phyloP scores from a whole-genome alignment of 2,888 invertebrate genomes.

The Tridacna crocea region DNA sequence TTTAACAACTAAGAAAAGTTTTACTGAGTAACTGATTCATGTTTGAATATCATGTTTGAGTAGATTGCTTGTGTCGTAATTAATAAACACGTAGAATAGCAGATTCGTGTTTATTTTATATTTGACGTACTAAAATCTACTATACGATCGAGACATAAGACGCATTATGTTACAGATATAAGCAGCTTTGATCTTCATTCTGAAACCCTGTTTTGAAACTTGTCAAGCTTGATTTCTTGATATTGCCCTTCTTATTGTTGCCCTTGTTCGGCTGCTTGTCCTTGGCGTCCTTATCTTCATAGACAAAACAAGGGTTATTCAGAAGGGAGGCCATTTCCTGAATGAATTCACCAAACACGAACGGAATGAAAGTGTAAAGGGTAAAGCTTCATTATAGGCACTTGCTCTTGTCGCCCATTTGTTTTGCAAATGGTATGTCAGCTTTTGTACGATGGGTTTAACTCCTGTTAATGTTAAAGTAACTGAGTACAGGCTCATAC shows the following conservation, averaged over 20 bases:
- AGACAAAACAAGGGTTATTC: slow-evolving; percentile 10
- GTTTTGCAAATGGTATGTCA: slow-evolving; percentile 8
- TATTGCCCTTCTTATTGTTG: not conserved
- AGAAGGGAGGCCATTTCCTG: not conserved
- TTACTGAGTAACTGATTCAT: no score
- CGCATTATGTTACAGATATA: no score
- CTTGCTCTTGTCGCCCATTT: slow-evolving; percentile 7
- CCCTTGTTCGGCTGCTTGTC: not conserved
- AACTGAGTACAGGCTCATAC: slow-evolving; percentile 32
- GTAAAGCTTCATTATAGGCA: not conserved
- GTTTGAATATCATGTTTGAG: no score
- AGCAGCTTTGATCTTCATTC: no score
- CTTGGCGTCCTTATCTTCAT: not conserved
- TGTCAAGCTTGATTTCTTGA: not conserved
- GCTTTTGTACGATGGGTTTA: slow-evolving; percentile 28
- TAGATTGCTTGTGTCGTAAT: no score
- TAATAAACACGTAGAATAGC: no score
- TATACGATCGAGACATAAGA: no score
- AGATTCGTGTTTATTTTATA: no score
- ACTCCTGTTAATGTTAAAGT: slow-evolving; percentile 50
- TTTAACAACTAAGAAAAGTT: no score
- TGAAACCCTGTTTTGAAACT: not conserved
- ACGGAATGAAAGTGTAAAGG: slow-evolving; percentile 44
- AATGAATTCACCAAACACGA: slow-evolving; percentile 33
- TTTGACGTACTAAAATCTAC: no score